Base-by-base conservation (phyloP, 2,888 invertebrate species). In the Ennomos erosarius region DNA sequence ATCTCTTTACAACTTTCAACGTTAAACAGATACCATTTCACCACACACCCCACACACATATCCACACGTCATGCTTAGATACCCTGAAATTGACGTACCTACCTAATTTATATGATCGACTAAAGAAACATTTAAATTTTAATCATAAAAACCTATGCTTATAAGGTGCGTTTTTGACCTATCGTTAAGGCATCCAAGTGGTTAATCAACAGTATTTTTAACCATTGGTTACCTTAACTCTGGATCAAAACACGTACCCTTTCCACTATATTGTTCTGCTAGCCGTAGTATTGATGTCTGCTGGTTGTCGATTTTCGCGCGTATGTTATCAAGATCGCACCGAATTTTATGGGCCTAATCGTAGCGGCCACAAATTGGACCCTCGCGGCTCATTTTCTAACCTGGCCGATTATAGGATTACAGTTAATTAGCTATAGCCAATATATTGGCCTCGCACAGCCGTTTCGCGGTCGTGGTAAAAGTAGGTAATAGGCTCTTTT, bases 341-440 rank as follows among this genome's bases (percentile, higher is more conserved):
- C 81, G 85, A 88, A 83, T 90, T 92, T 92, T 91, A 90, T 90
- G 90, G 87, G 79, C 73, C 88, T 90, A 90, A 91, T 90, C 90
- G 89, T 76, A 71, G 74, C 79, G 69, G 71, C 88, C 88, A 80
- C 88, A 85, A 89, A 92, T 90, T 82, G 90, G 87, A 67, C 92
- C 90, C 92, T 70, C 50, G 89, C 81, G 91, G 86, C 79, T 85
- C 80, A 90, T 91, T 86, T 81, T 78, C 89, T 90, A 88, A 90
- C 88, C 90, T 89, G 88, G 75, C 85, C 91, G 87, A 90, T 91
- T 91, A 91, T 84, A 76, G 90, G 91, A 90, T 90, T 90, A 86
- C 85, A 70, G 77, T 85, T 92, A 92, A 92, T 92, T 90, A 91
- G 84, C 90, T 89, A 89, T 90, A 89, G 86, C 85, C 86, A 78